A percentile compares a stretch with the other conserved stretches of the same genome.
phyloP scores from a whole-genome alignment of 2,888 invertebrate genomes.

The Cheilosia grossa region DNA sequence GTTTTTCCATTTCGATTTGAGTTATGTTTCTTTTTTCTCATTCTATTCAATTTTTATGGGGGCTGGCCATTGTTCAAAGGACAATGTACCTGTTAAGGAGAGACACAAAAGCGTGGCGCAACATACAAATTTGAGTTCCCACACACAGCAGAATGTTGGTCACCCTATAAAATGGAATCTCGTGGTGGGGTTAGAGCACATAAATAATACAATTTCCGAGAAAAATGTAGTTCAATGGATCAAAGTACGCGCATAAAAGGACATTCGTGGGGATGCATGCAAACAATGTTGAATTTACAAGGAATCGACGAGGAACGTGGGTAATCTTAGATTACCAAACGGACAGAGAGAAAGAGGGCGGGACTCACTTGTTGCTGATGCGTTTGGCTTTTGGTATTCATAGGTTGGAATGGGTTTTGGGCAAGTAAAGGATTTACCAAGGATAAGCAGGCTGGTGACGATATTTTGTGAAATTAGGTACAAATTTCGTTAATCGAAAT shows the following conservation, averaged over 20 bases:
- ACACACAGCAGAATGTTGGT: slow-evolving; percentile 36
- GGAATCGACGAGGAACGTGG: slow-evolving; percentile 51
- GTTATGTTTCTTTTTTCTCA: slow-evolving; percentile 35
- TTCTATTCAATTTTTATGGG: slow-evolving; percentile 48
- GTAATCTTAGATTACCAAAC: slow-evolving; percentile 60
- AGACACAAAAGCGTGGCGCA: slow-evolving; percentile 48
- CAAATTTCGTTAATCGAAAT: not conserved
- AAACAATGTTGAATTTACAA: slow-evolving; percentile 57
- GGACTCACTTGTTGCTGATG: slow-evolving; percentile 53
- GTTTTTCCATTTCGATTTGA: slow-evolving; percentile 48
- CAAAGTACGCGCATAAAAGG: slow-evolving; percentile 44
- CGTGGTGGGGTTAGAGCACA: slow-evolving; percentile 17
- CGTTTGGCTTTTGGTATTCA: slow-evolving; percentile 41
- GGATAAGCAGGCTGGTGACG: slow-evolving; percentile 14
- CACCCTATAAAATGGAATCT: slow-evolving; percentile 20
- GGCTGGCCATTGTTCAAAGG: slow-evolving; percentile 45
- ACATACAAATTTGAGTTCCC: slow-evolving; percentile 60
- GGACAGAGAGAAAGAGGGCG: not conserved
- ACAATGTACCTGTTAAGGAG: slow-evolving; percentile 64
- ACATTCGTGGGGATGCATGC: slow-evolving; percentile 67
- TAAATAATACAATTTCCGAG: slow-evolving; percentile 69
- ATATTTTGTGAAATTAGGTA: slow-evolving; percentile 11
- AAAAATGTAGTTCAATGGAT: slow-evolving; percentile 65
- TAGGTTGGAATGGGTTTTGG: not conserved
- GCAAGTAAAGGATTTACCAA: slow-evolving; percentile 3